Conservation (phyloP, 2,888 invertebrate genomes). For the Stegana nigrithorax region DNA sequence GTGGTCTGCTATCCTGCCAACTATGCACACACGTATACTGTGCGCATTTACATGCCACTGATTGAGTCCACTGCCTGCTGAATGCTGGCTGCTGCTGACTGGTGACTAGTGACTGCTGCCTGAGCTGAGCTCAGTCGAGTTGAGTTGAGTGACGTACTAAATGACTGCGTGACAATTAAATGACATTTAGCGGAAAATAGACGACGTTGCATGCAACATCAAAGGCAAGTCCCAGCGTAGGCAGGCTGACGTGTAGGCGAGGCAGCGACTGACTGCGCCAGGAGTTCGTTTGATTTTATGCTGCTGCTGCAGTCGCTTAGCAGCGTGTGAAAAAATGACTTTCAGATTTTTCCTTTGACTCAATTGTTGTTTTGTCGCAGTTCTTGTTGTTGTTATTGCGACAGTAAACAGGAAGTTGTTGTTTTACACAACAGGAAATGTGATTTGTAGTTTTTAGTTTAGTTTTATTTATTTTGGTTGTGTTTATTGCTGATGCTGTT, state of each 20-base stretch:
- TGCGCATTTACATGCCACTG: neutral
- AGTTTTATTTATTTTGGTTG: neutral
- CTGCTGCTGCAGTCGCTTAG: conserved; percentile 2
- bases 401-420: conserved; percentile 48
- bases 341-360: conserved; percentile 49
- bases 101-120: conserved; percentile 56
- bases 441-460: conserved; percentile 52
- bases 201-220: conserved; percentile 58
- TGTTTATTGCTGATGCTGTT: too few species aligned
- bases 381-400: conserved; percentile 10
- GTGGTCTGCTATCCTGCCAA: neutral
- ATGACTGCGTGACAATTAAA: conserved; percentile 47
- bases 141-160: conserved; percentile 33
- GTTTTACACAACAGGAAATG: conserved; percentile 49
- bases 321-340: conserved; percentile 62
- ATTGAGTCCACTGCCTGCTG: conserved; percentile 1
- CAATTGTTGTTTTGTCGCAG: conserved; percentile 1
- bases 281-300: neutral
- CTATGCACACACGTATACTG: too few species aligned
- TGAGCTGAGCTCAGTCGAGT: conserved; percentile 38
- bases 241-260: neutral
- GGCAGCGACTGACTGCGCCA: neutral
- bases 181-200: conserved; percentile 63
- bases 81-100: conserved; percentile 33
- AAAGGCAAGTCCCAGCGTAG: too few species aligned